phyloP scores from a whole-genome alignment of 2,888 invertebrate species.

The Metopia argyrocephala region DNA sequence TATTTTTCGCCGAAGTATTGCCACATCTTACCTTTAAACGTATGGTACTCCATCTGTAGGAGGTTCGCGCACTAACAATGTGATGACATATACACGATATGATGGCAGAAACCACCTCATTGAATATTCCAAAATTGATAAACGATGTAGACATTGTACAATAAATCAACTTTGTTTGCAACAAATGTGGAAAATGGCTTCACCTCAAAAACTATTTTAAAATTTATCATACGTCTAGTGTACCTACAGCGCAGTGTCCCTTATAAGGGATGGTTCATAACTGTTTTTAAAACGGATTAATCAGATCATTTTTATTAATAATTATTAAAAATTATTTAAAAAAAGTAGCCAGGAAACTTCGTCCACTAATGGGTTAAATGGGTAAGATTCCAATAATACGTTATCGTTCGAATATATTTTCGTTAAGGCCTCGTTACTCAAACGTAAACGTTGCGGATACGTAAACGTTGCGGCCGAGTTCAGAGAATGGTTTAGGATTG shows the following conservation, averaged over 20 bases:
- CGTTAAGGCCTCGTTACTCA: too few species aligned
- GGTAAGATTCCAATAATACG: too few species aligned
- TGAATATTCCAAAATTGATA: too few species aligned
- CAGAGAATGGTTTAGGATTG: too few species aligned
- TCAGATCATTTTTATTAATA: not conserved
- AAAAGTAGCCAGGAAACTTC: not conserved
- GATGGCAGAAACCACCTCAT: too few species aligned
- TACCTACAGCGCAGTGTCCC: not conserved
- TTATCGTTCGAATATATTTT: too few species aligned
- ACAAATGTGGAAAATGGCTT: too few species aligned
- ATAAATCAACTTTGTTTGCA: not conserved
- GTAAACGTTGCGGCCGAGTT: too few species aligned
- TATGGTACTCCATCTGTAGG: constrained; percentile 4
- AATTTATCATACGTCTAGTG: too few species aligned
- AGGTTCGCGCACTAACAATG: not conserved
- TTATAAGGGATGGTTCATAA: not conserved
- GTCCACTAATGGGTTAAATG: not conserved
- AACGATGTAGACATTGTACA: too few species aligned
- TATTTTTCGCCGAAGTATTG: not conserved
- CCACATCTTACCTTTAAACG: constrained; percentile 7
- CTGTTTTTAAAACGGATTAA: not conserved
- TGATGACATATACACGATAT: not conserved
- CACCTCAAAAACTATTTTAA: too few species aligned
- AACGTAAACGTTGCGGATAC: too few species aligned
- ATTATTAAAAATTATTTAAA: not conserved